Conservation (phyloP, 2,113 vertebrate species). For the Notechis scutatus region DNA sequence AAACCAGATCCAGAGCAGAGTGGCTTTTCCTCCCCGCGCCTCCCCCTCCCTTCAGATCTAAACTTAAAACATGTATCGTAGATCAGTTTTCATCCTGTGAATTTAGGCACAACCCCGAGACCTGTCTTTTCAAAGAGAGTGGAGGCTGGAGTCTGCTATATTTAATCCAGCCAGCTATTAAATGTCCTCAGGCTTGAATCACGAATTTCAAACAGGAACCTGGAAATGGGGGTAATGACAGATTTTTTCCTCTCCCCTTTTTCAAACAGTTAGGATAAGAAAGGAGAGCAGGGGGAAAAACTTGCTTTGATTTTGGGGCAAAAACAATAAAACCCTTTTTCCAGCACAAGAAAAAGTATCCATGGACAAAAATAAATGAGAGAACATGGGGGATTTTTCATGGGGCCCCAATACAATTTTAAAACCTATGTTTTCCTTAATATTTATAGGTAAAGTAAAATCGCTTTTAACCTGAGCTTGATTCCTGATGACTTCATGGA, state of each 20-base stretch:
- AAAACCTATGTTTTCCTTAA: conserved; percentile 43
- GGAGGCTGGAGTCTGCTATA: conserved; percentile 69
- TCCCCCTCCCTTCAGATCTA: conserved; percentile 53
- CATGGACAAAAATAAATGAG: conserved; percentile 60
- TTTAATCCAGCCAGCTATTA: conserved; percentile 76
- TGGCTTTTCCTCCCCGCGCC: conserved; percentile 54
- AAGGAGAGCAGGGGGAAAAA: background rate
- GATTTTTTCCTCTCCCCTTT: background rate
- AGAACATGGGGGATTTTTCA: conserved; percentile 32
- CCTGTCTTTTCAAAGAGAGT: conserved; percentile 71
- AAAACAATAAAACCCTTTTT: conserved; percentile 37
- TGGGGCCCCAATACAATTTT: conserved; percentile 33
- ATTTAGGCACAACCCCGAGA: conserved; percentile 68
- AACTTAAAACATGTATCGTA: conserved; percentile 75
- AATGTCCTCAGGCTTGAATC: conserved; percentile 70
- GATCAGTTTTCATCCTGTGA: conserved; percentile 73
- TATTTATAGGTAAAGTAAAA: background rate
- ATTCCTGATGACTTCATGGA: background rate
- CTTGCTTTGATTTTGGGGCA: conserved; percentile 52
- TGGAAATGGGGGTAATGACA: conserved; percentile 61
- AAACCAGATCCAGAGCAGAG: conserved; percentile 64
- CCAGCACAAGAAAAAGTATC: conserved; percentile 35
- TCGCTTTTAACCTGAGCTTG: background rate
- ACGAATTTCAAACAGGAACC: conserved; percentile 65
- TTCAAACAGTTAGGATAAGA: conserved; percentile 23